Evolutionary conservation across 2,888 invertebrate genomes (phyloP).

Genomic region (Scaptomyza reducta): DNA sequence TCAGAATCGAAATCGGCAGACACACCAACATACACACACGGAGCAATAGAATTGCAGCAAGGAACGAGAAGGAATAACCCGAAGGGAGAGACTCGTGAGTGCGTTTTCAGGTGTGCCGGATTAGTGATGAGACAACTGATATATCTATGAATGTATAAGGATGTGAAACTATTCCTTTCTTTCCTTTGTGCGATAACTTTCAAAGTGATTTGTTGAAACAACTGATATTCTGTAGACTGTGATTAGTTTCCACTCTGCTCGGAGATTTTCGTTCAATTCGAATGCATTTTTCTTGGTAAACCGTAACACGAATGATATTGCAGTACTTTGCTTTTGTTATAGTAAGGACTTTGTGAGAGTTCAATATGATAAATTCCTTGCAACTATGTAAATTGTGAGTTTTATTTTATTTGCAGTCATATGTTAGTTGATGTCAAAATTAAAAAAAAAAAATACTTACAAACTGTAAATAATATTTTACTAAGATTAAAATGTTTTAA

Average conservation of each 20-base stretch:
- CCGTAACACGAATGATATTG: neutral
- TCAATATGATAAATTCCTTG: neutral
- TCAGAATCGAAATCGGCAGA: constrained; percentile 51
- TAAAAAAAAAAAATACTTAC: too few species aligned
- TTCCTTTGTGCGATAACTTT: constrained; percentile 26
- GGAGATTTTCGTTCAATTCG: constrained; percentile 14
- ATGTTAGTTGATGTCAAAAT: too few species aligned
- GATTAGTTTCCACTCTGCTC: constrained; percentile 36
- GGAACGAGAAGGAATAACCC: constrained; percentile 3
- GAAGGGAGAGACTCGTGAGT: constrained; percentile 38
- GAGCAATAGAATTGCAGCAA: constrained; percentile 6
- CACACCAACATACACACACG: constrained; percentile 21
- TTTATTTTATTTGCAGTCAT: neutral
- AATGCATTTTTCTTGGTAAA: constrained; percentile 5
- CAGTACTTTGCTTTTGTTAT: neutral
- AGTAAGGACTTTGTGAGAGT: neutral
- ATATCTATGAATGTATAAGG: constrained; percentile 19
- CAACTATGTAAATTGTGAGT: neutral
- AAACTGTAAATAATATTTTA: too few species aligned
- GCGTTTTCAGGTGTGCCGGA: constrained; percentile 64
- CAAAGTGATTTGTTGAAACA: constrained; percentile 33
- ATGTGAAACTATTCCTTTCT: neutral
- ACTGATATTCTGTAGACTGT: constrained; percentile 40
- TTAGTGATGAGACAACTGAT: constrained; percentile 66
- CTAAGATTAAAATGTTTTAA: too few species aligned